Base-by-base conservation (phyloP, 1,140 invertebrate species). In the Latrodectus geometricus region DNA sequence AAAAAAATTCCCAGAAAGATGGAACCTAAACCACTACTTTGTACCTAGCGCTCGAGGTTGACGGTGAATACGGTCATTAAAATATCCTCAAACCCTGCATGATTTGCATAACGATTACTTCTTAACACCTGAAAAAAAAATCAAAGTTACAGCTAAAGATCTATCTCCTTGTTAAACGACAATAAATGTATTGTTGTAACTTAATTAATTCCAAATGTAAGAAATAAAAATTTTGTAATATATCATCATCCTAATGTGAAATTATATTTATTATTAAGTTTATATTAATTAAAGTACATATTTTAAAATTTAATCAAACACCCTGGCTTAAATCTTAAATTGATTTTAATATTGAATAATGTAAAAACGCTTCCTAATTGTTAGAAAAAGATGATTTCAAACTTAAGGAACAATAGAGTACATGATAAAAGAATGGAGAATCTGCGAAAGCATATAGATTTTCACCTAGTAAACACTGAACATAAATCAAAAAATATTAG, bases 171-270 rank as follows among this genome's bases (percentile, higher is more conserved):
- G 17, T 75, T 75, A 20, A 20, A 75, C 11, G 50, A 21, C 8
- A 20, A 54, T 3, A 54, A 77, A 23, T 65, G 14, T 65, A 61
- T 9, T 66, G 9, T 7, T 23, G 17, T 8, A 65, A 35, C 56
- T 50, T 83, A 88, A 81, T 50, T 88, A 4, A 9, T 76, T 9
- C 75, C 50, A 49, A 82, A 73, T 88, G 83, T 88, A 68, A 21
- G 68, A 12, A 15, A 75, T 66, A 88, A 88, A 23, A 86, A 88
- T 83, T 91, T 91, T 68, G 93, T 93, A 90, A 88, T 91, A 69
- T 90, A 93, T 73, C 92, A 93, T 89, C 92, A 92, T 90, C 82
- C 89, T 87, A 92, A 91, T 89, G 90, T 93, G 69, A 89, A 92
- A 90, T 92, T 92, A 89, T 92, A 90, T 88, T 12, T 93, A 48